Evolutionary conservation across 1,140 invertebrate genomes (phyloP).

Genomic region (Aphelenchoides besseyi): DNA sequence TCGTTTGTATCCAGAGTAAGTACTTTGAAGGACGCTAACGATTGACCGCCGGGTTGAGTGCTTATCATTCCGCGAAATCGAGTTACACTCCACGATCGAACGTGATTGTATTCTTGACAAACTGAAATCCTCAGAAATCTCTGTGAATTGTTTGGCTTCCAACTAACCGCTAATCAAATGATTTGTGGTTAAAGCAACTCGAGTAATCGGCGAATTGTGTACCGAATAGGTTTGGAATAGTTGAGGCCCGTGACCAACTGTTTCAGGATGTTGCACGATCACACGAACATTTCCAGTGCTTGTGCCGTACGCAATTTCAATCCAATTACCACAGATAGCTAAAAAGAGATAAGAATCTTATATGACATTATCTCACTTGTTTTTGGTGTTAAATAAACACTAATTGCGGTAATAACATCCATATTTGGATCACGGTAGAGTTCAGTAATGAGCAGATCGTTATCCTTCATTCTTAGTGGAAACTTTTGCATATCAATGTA

Average conservation of each 20-base stretch:
- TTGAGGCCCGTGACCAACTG: conserved; percentile 92
- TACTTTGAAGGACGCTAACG: conserved; percentile 91
- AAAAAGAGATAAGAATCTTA: conserved; percentile 42
- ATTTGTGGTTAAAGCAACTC: conserved; percentile 91
- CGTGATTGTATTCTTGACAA: conserved; percentile 95
- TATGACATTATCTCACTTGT: neutral
- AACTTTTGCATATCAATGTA: conserved; percentile 99
- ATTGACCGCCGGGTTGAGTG: conserved; percentile 91
- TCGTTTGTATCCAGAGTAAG: conserved; percentile 80
- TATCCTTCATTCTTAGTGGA: conserved; percentile 95
- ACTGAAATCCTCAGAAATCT: too few species aligned
- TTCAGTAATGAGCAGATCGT: conserved; percentile 92
- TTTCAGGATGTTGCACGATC: conserved; percentile 96
- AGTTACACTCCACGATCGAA: conserved; percentile 90
- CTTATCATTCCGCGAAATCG: conserved; percentile 90
- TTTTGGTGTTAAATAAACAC: conserved; percentile 64
- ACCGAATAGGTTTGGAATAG: conserved; percentile 96
- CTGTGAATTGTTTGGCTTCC: conserved; percentile 22
- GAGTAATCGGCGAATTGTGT: conserved; percentile 88
- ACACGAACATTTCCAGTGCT: conserved; percentile 88
- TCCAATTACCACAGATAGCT: conserved; percentile 96
- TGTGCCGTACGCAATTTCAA: conserved; percentile 97
- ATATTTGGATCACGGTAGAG: conserved; percentile 87
- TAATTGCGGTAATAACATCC: conserved; percentile 87
- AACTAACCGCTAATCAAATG: conserved; percentile 77